Conservation (phyloP, 2,888 invertebrate species). For the Tenthredo distinguenda region DNA sequence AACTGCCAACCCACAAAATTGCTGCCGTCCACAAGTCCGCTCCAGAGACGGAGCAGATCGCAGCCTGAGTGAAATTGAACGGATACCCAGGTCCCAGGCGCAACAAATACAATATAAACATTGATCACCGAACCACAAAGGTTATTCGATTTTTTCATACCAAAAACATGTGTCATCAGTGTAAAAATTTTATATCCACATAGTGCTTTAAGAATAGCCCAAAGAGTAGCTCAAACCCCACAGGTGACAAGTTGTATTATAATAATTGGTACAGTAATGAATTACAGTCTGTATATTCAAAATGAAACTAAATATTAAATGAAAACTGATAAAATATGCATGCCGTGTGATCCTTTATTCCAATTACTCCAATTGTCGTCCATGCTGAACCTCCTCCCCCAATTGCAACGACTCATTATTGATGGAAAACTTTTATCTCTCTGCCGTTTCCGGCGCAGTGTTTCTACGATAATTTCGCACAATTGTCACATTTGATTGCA, state of each 20-base stretch:
- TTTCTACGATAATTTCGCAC: too few relatives aligned
- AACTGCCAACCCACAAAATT: slow-evolving; percentile 74
- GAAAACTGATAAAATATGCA: slow-evolving; percentile 17
- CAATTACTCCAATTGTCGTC: not conserved
- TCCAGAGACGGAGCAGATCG: slow-evolving; percentile 16
- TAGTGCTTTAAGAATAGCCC: not conserved
- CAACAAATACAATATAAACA: not conserved
- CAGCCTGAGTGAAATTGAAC: slow-evolving; percentile 3
- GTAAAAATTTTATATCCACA: slow-evolving; percentile 33
- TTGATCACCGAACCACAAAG: not conserved
- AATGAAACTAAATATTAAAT: slow-evolving; percentile 26
- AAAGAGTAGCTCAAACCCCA: slow-evolving; percentile 19
- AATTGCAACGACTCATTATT: too few relatives aligned
- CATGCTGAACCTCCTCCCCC: not conserved
- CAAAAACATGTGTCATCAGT: slow-evolving; percentile 12
- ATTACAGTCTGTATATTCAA: slow-evolving; percentile 22
- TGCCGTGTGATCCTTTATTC: not conserved
- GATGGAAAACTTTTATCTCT: too few relatives aligned
- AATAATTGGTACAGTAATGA: slow-evolving; percentile 22
- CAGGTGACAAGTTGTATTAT: slow-evolving; percentile 26
- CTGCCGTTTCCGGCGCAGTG: too few relatives aligned
- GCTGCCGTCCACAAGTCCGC: slow-evolving; percentile 71
- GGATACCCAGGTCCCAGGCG: not conserved
- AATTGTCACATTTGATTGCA: not conserved
- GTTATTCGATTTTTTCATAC: slow-evolving; percentile 26